These are phyloP conservation scores for Antechinus stuartii DNA, from an alignment of 2,113 vertebrate genomes.

Conservation along the genomic window DNA sequence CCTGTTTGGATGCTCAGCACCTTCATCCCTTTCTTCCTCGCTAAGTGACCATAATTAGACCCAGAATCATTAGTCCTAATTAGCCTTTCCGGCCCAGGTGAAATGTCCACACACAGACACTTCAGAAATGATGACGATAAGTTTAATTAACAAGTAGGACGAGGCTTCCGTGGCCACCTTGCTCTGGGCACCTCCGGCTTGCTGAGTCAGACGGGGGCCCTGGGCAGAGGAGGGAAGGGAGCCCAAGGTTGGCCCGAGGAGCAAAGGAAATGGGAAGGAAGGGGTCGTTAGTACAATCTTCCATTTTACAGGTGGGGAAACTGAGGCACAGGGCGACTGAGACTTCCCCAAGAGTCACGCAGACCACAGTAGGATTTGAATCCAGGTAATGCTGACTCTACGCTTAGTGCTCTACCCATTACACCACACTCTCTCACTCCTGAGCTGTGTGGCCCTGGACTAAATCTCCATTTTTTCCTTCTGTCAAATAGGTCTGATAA, in stretches of 20 bases:
- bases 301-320: background rate
- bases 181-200: background rate
- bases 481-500: background rate
- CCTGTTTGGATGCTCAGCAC: background rate
- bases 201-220: background rate
- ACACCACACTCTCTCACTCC: background rate
- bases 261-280: background rate
- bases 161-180: background rate
- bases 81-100: constrained; percentile 17
- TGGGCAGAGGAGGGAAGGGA: background rate
- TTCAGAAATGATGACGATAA: background rate
- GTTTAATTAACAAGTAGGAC: background rate
- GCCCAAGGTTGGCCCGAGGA: background rate
- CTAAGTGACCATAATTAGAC: background rate
- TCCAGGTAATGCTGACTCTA: background rate
- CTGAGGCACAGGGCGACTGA: background rate
- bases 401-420: background rate
- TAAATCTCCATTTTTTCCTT: background rate
- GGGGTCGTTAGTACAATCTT: background rate
- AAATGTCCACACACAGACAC: background rate
- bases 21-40: background rate
- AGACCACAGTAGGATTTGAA: background rate
- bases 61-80: background rate
- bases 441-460: background rate
- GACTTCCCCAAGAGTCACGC: background rate